phyloP scores from a whole-genome alignment of 2,797 vertebrate genomes.

The Phalanger gymnotis region DNA sequence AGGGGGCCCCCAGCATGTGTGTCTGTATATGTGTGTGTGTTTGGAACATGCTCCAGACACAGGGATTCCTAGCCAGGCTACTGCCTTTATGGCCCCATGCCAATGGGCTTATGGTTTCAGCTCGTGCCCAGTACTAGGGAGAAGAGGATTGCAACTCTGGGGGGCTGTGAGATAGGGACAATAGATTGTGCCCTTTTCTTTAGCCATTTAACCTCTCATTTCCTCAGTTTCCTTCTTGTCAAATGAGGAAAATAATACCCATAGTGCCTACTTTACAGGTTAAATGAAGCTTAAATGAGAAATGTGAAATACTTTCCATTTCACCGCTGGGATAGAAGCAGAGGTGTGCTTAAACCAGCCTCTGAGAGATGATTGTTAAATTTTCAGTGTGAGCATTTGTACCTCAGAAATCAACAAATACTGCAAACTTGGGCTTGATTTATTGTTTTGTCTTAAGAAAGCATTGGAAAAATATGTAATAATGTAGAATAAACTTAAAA shows the following conservation, averaged over 20 bases:
- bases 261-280: neutral
- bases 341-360: neutral
- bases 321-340: neutral
- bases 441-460: neutral
- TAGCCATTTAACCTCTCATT: neutral
- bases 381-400: neutral
- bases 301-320: neutral
- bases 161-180: neutral
- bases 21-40: neutral
- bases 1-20: rapidly evolving
- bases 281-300: neutral
- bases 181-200: too few species aligned
- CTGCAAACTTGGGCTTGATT: neutral
- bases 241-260: neutral
- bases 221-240: neutral
- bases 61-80: neutral
- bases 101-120: neutral
- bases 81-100: neutral
- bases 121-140: neutral
- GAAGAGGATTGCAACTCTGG: neutral
- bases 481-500: neutral
- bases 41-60: neutral
- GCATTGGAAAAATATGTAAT: neutral
- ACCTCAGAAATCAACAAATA: neutral
- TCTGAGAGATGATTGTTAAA: neutral